Conservation (phyloP, 1,140 invertebrate genomes). For the Bombus waltoni region DNA sequence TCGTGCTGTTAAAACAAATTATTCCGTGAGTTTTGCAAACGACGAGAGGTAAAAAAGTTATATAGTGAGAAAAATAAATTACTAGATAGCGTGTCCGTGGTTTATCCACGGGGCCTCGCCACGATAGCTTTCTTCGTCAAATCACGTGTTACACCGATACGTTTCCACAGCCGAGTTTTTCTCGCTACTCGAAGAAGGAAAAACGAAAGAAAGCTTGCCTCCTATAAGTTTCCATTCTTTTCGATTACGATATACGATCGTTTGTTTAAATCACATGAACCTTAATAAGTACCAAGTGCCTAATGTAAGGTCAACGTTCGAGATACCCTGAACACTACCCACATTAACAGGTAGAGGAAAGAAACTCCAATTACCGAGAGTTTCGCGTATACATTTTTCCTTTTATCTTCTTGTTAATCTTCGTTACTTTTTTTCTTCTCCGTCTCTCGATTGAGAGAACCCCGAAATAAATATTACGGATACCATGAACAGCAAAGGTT, state of each 20-base stretch:
- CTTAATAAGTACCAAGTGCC: slow-evolving; percentile 72
- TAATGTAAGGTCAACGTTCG: slow-evolving; percentile 63
- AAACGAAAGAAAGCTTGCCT: slow-evolving; percentile 54
- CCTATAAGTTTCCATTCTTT: background rate
- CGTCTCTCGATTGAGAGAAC: slow-evolving; percentile 43
- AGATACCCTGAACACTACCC: slow-evolving; percentile 68
- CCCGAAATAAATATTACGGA: slow-evolving; percentile 67
- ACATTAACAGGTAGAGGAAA: slow-evolving; percentile 55
- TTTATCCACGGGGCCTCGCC: background rate
- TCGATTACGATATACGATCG: slow-evolving; percentile 52
- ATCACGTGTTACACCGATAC: slow-evolving; percentile 49
- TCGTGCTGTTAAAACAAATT: slow-evolving; percentile 1
- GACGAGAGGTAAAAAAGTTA: background rate
- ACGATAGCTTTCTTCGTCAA: background rate
- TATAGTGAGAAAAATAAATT: background rate
- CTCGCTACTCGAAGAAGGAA: slow-evolving; percentile 50
- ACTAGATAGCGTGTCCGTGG: background rate
- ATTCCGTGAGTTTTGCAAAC: background rate
- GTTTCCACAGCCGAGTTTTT: slow-evolving; percentile 63
- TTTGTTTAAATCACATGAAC: slow-evolving; percentile 66
- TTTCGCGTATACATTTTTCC: slow-evolving; percentile 66
- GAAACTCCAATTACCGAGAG: slow-evolving; percentile 50
- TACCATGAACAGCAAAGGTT: slow-evolving; percentile 58
- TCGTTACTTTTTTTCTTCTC: background rate
- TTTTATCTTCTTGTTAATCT: slow-evolving; percentile 5